A percentile compares a stretch with the other conserved stretches of the same genome.
Evolutionary conservation across 2,888 invertebrate genomes (phyloP).

Genomic region (Seira ritae): DNA sequence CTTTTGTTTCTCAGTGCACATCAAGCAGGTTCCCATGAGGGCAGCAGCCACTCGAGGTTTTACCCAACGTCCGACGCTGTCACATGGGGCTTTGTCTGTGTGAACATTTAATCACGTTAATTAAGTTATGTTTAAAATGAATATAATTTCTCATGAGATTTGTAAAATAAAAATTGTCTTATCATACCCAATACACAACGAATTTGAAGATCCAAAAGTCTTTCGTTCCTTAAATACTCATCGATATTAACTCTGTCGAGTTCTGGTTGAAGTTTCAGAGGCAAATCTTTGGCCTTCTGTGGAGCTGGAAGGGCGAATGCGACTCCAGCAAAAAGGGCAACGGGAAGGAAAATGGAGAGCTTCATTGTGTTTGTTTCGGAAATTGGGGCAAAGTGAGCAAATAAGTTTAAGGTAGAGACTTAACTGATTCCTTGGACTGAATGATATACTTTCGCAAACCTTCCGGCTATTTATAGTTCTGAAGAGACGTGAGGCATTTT

Average conservation of each 20-base stretch:
- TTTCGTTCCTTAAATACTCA: conserved; percentile 59
- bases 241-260: conserved; percentile 60
- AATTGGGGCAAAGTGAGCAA: neutral
- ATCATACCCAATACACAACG: conserved; percentile 56
- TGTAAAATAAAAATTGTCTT: too few species aligned
- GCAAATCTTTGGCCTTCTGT: conserved; percentile 41
- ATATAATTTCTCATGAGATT: neutral
- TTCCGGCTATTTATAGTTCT: too few species aligned
- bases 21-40: conserved; percentile 52
- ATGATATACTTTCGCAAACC: too few species aligned
- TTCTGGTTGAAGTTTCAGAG: conserved; percentile 64
- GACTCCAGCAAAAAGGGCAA: neutral
- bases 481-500: too few species aligned
- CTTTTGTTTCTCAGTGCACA: conserved; percentile 64
- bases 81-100: conserved; percentile 50
- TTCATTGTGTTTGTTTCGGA: too few species aligned
- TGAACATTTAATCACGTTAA: neutral
- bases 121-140: conserved; percentile 18
- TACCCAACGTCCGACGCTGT: conserved; percentile 60
- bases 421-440: too few species aligned
- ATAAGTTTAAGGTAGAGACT: neutral
- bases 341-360: neutral
- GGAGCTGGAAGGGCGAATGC: conserved; percentile 15
- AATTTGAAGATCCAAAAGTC: conserved; percentile 55
- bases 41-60: conserved; percentile 58